Evolutionary conservation across 1,140 invertebrate genomes (phyloP).

Genomic region (Drosophila teissieri): DNA sequence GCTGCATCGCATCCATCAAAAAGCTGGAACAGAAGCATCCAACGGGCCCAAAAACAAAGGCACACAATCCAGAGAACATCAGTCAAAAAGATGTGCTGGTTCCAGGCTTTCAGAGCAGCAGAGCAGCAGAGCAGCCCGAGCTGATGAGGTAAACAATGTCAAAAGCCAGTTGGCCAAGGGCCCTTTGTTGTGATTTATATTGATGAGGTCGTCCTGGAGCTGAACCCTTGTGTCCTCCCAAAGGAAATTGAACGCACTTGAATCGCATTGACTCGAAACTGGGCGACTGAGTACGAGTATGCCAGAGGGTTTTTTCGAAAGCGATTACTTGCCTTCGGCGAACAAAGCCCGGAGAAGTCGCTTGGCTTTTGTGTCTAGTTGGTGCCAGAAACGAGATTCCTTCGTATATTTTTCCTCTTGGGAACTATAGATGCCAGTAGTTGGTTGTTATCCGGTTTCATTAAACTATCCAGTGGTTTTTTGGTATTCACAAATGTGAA

Average conservation of each 20-base stretch:
- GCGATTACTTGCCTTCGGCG: constrained; percentile 22
- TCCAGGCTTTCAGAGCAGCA: constrained; percentile 21
- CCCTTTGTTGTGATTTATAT: constrained; percentile 78
- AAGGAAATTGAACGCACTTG: constrained; percentile 48
- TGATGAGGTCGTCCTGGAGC: constrained; percentile 46
- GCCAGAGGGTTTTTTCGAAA: constrained; percentile 3
- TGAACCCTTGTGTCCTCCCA: constrained; percentile 3
- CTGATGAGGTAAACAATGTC: constrained; percentile 66
- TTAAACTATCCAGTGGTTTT: too few relatives aligned
- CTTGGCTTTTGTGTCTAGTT: constrained; percentile 85
- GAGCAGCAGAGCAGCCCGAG: constrained; percentile 31
- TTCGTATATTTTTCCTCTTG: too few relatives aligned
- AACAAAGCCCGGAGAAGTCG: constrained; percentile 80
- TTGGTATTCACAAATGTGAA: too few relatives aligned
- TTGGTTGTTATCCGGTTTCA: too few relatives aligned
- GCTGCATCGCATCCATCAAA: constrained; percentile 68
- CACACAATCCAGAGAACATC: constrained; percentile 22
- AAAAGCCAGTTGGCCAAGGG: constrained; percentile 58
- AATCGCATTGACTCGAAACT: constrained; percentile 33
- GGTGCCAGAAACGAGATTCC: constrained; percentile 85
- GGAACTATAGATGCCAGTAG: too few relatives aligned
- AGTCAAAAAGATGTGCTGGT: constrained; percentile 31
- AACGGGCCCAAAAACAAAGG: constrained; percentile 45
- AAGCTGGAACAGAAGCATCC: constrained; percentile 28
- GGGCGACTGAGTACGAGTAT: constrained; percentile 1